Percentiles rank a stretch among this genome's conserved stretches.
Conservation (phyloP, 2,888 invertebrate genomes). For the Gryllus longicercus region DNA sequence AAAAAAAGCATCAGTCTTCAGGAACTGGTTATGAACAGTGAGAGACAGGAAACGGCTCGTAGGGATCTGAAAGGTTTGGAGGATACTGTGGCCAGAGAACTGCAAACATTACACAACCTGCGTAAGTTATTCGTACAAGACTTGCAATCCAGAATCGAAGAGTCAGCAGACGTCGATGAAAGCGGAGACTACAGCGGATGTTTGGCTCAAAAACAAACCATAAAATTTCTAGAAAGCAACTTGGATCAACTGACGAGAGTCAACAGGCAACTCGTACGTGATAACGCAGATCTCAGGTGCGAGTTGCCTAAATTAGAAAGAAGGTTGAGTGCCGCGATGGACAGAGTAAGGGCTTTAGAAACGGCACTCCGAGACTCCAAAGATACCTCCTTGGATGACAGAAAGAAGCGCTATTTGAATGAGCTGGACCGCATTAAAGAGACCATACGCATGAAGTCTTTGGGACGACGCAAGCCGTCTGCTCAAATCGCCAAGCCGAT, state of each 20-base stretch:
- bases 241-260: constrained; percentile 97
- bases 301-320: constrained; percentile 99
- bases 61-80: constrained; percentile 94
- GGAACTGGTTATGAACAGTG: constrained; percentile 88
- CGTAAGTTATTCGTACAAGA: constrained; percentile 98
- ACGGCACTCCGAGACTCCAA: constrained; percentile 96
- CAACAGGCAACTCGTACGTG: constrained; percentile 94
- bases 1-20: constrained; percentile 91
- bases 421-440: constrained; percentile 99
- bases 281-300: constrained; percentile 98
- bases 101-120: constrained; percentile 96
- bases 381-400: constrained; percentile 98
- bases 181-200: constrained; percentile 91
- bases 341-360: constrained; percentile 93
- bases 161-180: constrained; percentile 75
- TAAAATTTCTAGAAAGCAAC: constrained; percentile 98
- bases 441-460: constrained; percentile 97
- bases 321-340: constrained; percentile 95
- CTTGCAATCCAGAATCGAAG: constrained; percentile 70
- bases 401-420: constrained; percentile 91
- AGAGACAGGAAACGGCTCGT: constrained; percentile 93
- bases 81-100: constrained; percentile 94
- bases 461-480: constrained; percentile 86
- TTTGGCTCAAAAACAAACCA: constrained; percentile 98
- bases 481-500: constrained; percentile 80